Percentiles rank a stretch among this genome's conserved stretches.
Evolutionary conservation across 2,888 invertebrate genomes (phyloP).

Genomic region (Drosophila cognata): DNA sequence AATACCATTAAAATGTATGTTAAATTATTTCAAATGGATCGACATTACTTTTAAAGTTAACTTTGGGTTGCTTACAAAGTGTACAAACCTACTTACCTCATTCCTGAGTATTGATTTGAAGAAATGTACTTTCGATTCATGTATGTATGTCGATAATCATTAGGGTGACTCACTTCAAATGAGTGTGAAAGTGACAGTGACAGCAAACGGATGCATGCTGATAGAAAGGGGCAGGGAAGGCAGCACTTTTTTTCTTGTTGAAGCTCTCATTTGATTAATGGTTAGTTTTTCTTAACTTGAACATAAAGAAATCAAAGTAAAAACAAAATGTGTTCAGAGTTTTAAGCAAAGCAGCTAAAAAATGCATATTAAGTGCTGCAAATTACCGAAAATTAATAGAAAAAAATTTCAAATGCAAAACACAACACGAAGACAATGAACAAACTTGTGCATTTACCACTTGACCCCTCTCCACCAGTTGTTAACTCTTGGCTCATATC

Average conservation of each 20-base stretch:
- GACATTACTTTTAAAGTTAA: neutral
- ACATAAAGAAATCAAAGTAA: slow-evolving; percentile 31
- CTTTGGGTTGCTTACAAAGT: neutral
- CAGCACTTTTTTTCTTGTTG: neutral
- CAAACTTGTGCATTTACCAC: neutral
- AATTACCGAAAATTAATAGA: neutral
- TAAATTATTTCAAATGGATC: slow-evolving; percentile 18
- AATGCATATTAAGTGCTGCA: neutral
- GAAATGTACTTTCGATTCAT: neutral
- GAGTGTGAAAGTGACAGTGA: slow-evolving; percentile 38
- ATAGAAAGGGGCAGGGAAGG: slow-evolving; percentile 12
- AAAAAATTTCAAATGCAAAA: neutral
- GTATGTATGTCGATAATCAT: slow-evolving; percentile 5
- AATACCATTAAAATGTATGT: slow-evolving; percentile 15
- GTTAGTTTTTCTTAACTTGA: slow-evolving; percentile 17
- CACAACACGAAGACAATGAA: neutral
- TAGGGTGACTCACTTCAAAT: slow-evolving; percentile 32
- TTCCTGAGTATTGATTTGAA: neutral
- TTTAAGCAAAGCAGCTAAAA: neutral
- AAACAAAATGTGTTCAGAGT: slow-evolving; percentile 3
- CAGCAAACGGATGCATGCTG: neutral
- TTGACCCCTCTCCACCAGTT: neutral
- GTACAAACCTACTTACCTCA: neutral
- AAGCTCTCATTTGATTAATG: slow-evolving; percentile 55
- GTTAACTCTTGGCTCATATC: neutral